Evolutionary conservation across 2,113 vertebrate genomes (phyloP), one percentile per base, ranked within the genome.

Genomic region (Centropus unirufus): DNA sequence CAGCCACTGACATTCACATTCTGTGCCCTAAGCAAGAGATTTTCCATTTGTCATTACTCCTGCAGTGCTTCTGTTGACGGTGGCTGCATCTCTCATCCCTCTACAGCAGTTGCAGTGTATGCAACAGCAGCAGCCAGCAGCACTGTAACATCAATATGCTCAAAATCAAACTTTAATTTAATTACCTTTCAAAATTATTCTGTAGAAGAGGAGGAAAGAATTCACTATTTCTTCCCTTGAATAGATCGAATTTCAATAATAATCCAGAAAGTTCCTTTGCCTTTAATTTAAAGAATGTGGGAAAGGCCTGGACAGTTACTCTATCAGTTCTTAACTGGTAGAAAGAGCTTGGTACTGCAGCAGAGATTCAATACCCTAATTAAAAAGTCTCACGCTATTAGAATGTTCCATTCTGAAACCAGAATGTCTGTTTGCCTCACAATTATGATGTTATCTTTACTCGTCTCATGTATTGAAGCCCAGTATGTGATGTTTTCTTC

Each of bases 351-450:
- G 51, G 39, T 91, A 26, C 15, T 39, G 21, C 32, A 72, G 72
- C 67, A 91, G 80, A 93, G 89, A 93, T 94, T 88, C 81, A 58
- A 3, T 68, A 58, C 40, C 90, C 66, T 85, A 79, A 76, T 93
- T 69, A 83, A 92, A 86, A 83, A 47, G 8, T 74, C 70, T 88
- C n/a, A 58, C 59, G n/a, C 78, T 78, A 32, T 36, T 78, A 80
- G 64, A 79, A 47, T 82, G 80, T 80, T 90, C 82, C 34, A 34
- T 86, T 84, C 73, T 59, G 36, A 72, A 89, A 95, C 69, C 29
- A 69, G 47, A 68, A 70, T 66, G 36, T 80, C 76, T 90, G 42
- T 75, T 74, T 95, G 70, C 61, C 36, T 92, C 55, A 68, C 40
- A 90, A 47, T 91, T 88, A 68, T 46, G 36, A 72, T 80, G 58